Base-by-base conservation (phyloP, 1,140 invertebrate genomes). In the Pachypsylla venusta region DNA sequence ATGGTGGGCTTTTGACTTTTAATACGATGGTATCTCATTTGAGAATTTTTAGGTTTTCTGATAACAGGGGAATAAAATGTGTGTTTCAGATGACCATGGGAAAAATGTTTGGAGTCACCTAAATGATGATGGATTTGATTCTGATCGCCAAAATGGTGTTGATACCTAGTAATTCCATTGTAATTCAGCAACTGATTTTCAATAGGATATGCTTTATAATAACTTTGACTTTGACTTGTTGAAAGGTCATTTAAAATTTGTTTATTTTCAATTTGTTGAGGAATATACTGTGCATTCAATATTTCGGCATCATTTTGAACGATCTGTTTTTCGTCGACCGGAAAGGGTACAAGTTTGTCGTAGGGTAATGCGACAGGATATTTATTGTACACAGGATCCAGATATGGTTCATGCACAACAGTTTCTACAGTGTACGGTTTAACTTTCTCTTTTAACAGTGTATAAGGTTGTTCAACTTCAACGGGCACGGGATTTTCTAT, bases 391-490 rank as follows among this genome's bases (percentile, higher is more conserved):
- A 48, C 42, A 4, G 42, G 42, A 5, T 48, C 7, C 4, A 48
- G 42, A 22, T 48, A 48, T 19, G 42, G 42, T 48, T 48, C 22
- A n/a, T 48, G 16, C n/a, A 48, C 42, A n/a, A 48, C 42, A 5
- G 42, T 48, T 48, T 48, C 42, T 5, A 48, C 42, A 7, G 42
- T 10, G n/a, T 48, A 48, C 5, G 42, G 42, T 48, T 48, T 48
- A 7, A 48, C 4, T 48, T 48, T n/a, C 42, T 48, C 42, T 48
- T 48, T 48, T 19, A 48, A 22, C 4, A 48, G n/a, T 7, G 42
- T n/a, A 48, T 48, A 48, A 19, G 42, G 42, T n/a, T 48, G 42
- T n/a, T 48, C 42, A 3, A 48, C 42, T n/a, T 48, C 42, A n/a
- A 48, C 42, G 42, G 42, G 42, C n/a, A 48, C 42, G n/a, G 42